Conservation (phyloP, 2,113 vertebrate genomes). For the Rana temporaria region DNA sequence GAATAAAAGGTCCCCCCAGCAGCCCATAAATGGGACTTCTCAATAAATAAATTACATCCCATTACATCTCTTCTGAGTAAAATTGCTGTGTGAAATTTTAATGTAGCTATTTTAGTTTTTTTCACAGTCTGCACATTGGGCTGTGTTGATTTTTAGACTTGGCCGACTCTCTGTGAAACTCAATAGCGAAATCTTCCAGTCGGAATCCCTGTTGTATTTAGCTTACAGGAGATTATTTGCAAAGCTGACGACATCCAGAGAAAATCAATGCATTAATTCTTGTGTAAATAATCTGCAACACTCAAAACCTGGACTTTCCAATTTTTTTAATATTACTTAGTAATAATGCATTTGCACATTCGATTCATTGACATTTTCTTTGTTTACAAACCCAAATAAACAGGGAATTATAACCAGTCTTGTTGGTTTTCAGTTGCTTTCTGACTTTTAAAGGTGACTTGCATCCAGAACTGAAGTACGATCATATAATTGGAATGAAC, state of each 20-base stretch:
- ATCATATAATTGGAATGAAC: too few species aligned
- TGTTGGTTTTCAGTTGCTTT: too few species aligned
- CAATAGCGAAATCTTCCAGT: constrained; percentile 1
- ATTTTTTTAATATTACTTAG: constrained; percentile 24
- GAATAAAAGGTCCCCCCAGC: too few species aligned
- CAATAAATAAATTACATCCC: too few species aligned
- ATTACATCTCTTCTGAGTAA: too few species aligned
- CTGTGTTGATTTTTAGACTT: constrained; percentile 26
- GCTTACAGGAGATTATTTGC: constrained; percentile 44
- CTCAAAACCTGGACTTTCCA: constrained; percentile 16
- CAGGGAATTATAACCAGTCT: too few species aligned
- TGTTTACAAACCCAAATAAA: neutral
- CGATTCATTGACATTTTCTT: constrained; percentile 22
- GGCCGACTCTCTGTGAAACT: neutral
- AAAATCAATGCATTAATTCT: constrained; percentile 33
- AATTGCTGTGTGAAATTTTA: neutral
- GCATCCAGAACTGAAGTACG: too few species aligned
- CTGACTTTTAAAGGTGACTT: too few species aligned
- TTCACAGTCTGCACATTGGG: neutral
- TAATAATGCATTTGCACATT: constrained; percentile 32
- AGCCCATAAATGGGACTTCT: too few species aligned
- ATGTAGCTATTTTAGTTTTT: neutral
- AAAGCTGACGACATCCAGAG: constrained; percentile 38
- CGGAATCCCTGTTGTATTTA: constrained; percentile 27
- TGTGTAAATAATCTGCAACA: constrained; percentile 39